A percentile compares a stretch with the other conserved stretches of the same genome.
phyloP scores from a whole-genome alignment of 2,888 invertebrate genomes.

The Dolichomitus sp. region DNA sequence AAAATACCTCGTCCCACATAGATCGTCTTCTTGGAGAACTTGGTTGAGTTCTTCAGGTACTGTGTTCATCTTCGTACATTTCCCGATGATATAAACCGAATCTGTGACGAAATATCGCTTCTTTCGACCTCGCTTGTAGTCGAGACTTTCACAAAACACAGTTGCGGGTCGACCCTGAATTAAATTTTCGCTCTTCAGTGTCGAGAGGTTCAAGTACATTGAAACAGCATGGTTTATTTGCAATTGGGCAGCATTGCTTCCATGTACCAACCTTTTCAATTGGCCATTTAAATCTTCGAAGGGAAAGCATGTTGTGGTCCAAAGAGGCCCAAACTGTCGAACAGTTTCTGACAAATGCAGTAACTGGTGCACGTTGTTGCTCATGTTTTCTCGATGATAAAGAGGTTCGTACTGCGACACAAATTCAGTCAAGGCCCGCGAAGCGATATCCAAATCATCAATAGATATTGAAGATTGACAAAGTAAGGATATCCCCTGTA shows the following conservation, averaged over 20 bases:
- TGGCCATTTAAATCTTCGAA: too few relatives aligned
- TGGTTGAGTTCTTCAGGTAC: neutral
- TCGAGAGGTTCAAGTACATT: constrained; percentile 30
- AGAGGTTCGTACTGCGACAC: constrained; percentile 38
- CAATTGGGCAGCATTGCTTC: constrained; percentile 12
- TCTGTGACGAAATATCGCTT: neutral
- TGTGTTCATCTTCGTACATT: neutral
- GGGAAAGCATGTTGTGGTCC: too few relatives aligned
- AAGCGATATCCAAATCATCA: constrained; percentile 25
- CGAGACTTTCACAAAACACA: constrained; percentile 18
- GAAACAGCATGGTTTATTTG: constrained; percentile 45
- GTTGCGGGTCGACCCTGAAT: neutral
- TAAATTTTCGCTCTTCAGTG: constrained; percentile 24
- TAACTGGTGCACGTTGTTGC: constrained; percentile 58
- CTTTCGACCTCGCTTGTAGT: constrained; percentile 6
- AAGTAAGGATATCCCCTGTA: too few relatives aligned
- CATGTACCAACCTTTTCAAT: too few relatives aligned
- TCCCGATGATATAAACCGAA: constrained; percentile 1
- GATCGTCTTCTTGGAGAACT: neutral
- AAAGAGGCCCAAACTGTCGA: constrained; percentile 31
- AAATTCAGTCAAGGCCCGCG: constrained; percentile 37
- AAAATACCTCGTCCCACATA: neutral
- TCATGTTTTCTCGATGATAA: constrained; percentile 35
- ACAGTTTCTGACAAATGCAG: constrained; percentile 50
- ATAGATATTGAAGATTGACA: neutral